Conservation (phyloP, 2,888 invertebrate species). For the Eurois occulta region DNA sequence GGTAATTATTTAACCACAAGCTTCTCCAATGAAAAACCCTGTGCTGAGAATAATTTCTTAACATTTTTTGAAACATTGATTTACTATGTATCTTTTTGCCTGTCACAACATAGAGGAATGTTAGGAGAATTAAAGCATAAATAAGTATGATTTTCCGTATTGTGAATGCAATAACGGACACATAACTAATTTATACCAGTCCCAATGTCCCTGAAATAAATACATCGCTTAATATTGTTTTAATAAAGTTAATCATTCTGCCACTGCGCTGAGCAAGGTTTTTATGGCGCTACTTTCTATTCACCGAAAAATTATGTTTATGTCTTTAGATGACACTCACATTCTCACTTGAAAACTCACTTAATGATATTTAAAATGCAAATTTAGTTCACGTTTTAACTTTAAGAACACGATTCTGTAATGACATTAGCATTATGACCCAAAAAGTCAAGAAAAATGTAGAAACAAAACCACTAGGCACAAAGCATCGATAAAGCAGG, state of each 20-base stretch:
- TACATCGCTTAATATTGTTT: not conserved
- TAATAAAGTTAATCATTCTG: not conserved
- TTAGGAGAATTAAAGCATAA: not conserved
- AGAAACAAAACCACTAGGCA: not conserved
- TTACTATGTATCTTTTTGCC: not conserved
- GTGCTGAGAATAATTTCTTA: no score
- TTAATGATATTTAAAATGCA: no score
- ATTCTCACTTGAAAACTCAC: not conserved
- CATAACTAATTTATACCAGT: not conserved
- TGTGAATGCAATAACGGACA: not conserved
- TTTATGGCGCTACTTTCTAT: not conserved
- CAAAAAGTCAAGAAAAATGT: not conserved
- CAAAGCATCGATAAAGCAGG: constrained; percentile 8
- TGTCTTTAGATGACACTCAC: no score
- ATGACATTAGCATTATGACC: not conserved
- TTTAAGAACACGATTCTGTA: not conserved
- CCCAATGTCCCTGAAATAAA: no score
- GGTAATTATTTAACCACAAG: no score
- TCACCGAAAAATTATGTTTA: no score
- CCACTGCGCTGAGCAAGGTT: not conserved
- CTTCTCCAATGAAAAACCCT: no score
- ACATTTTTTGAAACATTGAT: not conserved
- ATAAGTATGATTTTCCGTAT: not conserved
- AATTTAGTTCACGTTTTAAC: not conserved
- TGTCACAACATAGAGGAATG: not conserved